Base-by-base conservation (phyloP, 2,113 vertebrate genomes). In the Ciconia stormi region DNA sequence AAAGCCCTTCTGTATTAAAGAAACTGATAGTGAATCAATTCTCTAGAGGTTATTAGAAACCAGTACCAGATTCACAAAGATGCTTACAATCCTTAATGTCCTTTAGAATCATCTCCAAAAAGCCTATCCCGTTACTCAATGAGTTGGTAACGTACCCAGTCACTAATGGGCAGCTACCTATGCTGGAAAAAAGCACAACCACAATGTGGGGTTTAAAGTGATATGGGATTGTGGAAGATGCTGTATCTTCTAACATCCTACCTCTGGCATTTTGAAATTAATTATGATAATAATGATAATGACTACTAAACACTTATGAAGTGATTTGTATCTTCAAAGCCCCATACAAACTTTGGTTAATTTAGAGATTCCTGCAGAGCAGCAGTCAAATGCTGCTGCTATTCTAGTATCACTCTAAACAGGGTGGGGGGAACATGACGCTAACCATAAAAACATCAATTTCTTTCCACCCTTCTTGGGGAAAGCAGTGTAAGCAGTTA, bases 281-380 rank as follows among this genome's bases (percentile, higher is more conserved):
- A 95, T 93, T 27, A 90, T 63, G 73, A 65, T 85, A 27, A 79
- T 82, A 74, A 67, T 62, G 93, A 80, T 91, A 93, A 87, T 77
- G 78, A 96, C 85, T 94, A 73, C 87, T 93, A 95, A 93, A 92
- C 44, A 93, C 65, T 90, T 82, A 71, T 1, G 7, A 84, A 85
- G 55, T 72, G 82, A 96, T 93, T 93, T 87, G 8, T 89, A 93
- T 91, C 90, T 92, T 93, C 89, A 89, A 92, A 93, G 65, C 47
- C 34, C 42, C 32, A n/a, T 16, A 80, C 34, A 88, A 94, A 92
- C 82, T 80, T 93, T 2, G 4, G 81, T 58, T 94, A 95, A 96
- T 77, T 86, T 78, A 95, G 81, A 61, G 74, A 96, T 58, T 83
- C 76, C 82, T 81, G 63, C 63, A 90, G 79, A 95, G 76, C 70